A percentile compares a stretch with the other conserved stretches of the same genome.
Conservation (phyloP, 2,888 invertebrate genomes). For the Nymphalis polychloros region DNA sequence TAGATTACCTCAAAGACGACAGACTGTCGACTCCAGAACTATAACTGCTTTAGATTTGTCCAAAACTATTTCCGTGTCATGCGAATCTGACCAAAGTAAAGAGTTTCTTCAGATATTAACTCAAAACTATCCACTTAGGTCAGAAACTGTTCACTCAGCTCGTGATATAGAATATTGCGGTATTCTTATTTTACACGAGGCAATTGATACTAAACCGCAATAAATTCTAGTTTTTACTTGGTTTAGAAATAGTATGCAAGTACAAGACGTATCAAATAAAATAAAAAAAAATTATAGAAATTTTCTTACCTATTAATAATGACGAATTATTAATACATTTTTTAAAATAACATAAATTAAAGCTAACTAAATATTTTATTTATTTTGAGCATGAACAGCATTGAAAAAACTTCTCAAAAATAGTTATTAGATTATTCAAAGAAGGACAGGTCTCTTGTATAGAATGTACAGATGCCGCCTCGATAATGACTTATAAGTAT, state of each 20-base stretch:
- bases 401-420: background rate
- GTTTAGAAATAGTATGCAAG: no score
- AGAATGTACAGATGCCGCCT: background rate
- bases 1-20: background rate
- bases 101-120: no score
- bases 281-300: background rate
- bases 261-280: no score
- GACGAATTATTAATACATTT: background rate
- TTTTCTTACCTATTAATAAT: background rate
- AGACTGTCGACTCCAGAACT: background rate
- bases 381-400: constrained; percentile 1
- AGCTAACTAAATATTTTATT: background rate
- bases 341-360: background rate
- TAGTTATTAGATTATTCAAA: background rate
- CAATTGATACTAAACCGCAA: no score
- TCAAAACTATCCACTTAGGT: no score
- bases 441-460: background rate
- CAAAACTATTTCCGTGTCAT: no score
- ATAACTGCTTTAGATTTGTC: no score
- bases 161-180: no score
- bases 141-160: no score
- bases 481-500: background rate
- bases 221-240: no score
- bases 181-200: no score
- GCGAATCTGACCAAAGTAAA: no score